Conservation (phyloP, 2,113 vertebrate genomes). For the Furnarius figulus region DNA sequence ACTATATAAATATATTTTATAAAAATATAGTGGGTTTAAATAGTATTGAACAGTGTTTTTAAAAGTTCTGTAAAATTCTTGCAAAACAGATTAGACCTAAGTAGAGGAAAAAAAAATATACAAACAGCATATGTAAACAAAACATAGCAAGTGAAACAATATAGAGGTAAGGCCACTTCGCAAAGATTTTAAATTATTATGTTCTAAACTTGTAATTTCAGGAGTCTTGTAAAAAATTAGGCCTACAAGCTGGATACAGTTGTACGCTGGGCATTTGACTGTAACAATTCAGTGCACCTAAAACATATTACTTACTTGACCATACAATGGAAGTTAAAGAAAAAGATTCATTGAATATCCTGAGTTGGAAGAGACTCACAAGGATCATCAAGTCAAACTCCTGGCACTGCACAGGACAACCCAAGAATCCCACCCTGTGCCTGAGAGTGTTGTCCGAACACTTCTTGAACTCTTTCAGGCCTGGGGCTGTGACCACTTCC, state of each 20-base stretch:
- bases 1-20: no score
- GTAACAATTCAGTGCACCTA: background rate
- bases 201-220: background rate
- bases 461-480: background rate
- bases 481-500: background rate
- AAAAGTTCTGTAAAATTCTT: background rate
- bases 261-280: background rate
- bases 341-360: background rate
- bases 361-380: background rate
- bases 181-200: background rate
- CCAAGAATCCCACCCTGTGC: background rate
- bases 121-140: background rate
- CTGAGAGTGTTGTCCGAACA: background rate
- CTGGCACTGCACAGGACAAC: background rate
- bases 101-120: background rate
- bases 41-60: background rate
- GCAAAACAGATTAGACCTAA: background rate
- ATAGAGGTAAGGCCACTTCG: background rate
- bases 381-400: background rate
- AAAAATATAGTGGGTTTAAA: background rate
- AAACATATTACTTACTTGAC: background rate
- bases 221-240: background rate
- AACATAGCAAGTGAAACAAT: background rate
- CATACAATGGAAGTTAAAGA: background rate
- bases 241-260: background rate